Conservation (phyloP, 2,888 invertebrate genomes). For the Drosophila cracens region DNA sequence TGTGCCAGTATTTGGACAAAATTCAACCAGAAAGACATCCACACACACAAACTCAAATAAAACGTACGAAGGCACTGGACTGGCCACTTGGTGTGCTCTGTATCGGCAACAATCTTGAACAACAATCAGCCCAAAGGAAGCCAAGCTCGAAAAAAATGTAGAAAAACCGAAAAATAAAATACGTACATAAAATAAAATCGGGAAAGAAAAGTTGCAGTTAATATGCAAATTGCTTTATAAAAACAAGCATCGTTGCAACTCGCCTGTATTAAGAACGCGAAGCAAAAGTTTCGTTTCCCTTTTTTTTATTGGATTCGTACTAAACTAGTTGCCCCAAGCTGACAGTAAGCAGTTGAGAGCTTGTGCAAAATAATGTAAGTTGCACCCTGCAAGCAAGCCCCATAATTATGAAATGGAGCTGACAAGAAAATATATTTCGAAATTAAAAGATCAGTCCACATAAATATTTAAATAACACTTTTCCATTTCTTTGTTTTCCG, state of each 20-base stretch:
- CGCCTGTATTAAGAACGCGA: slow-evolving; percentile 15
- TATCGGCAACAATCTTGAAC: slow-evolving; percentile 27
- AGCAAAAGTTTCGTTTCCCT: slow-evolving; percentile 24
- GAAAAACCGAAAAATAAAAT: not conserved
- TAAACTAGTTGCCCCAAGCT: slow-evolving; percentile 37
- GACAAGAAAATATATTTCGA: not conserved
- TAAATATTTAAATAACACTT: not conserved
- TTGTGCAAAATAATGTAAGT: slow-evolving; percentile 20
- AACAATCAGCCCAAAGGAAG: slow-evolving; percentile 22
- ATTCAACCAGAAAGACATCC: slow-evolving; percentile 17
- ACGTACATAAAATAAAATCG: slow-evolving; percentile 1
- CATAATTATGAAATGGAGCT: not conserved
- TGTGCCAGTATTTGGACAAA: slow-evolving; percentile 25
- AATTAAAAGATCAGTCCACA: not conserved
- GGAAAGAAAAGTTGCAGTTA: slow-evolving; percentile 29
- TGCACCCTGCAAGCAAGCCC: not conserved
- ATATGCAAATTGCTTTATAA: slow-evolving; percentile 64
- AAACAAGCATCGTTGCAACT: slow-evolving; percentile 44
- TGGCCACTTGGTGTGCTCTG: slow-evolving; percentile 35
- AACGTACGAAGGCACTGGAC: slow-evolving; percentile 43
- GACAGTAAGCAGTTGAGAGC: not conserved
- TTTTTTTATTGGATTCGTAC: slow-evolving; percentile 31
- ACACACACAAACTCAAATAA: slow-evolving; percentile 24
- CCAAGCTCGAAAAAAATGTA: slow-evolving; percentile 9
- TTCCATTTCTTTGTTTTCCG: not conserved